These are phyloP conservation scores for Sebastiscus albofasciatus DNA, from an alignment of 2,797 vertebrate genomes.

Conservation along the genomic window DNA sequence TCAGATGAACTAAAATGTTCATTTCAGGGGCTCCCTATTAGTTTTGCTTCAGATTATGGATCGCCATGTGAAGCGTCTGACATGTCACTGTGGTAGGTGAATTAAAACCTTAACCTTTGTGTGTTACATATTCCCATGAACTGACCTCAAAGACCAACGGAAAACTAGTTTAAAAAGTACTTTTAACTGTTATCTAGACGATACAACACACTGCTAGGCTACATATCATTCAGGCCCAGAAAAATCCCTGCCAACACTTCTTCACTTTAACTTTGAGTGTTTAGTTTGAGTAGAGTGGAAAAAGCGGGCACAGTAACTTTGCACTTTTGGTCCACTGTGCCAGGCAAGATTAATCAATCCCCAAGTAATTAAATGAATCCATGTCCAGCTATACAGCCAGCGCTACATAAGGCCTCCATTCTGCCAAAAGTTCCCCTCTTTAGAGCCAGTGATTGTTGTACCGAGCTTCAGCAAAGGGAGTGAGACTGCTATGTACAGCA, in stretches of 20 bases:
- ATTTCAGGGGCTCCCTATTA: not conserved
- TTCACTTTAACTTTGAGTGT: slow-evolving; percentile 45
- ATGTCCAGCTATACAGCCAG: slow-evolving; percentile 51
- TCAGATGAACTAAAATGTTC: not conserved
- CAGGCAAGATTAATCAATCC: slow-evolving; percentile 63
- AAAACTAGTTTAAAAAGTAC: not conserved
- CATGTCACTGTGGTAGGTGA: not conserved
- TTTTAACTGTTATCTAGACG: not conserved
- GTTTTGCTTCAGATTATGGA: not conserved
- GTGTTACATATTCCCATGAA: not conserved
- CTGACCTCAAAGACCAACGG: not conserved
- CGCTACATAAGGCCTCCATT: slow-evolving; percentile 39
- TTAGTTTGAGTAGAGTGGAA: slow-evolving; percentile 43
- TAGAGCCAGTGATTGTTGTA: slow-evolving; percentile 47
- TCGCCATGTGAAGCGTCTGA: not conserved
- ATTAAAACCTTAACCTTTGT: not conserved
- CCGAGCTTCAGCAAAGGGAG: slow-evolving; percentile 41
- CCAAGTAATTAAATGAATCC: slow-evolving; percentile 66
- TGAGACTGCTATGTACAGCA: slow-evolving; percentile 47
- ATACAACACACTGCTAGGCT: not conserved
- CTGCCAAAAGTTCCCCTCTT: slow-evolving; percentile 59
- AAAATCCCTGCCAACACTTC: slow-evolving; percentile 21
- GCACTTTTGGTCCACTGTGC: slow-evolving; percentile 29
- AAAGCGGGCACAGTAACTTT: slow-evolving; percentile 47
- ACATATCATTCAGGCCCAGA: not conserved